A percentile compares a stretch with the other conserved stretches of the same genome.
These are phyloP conservation scores for Arremon brunneinucha DNA, from an alignment of 2,797 vertebrate genomes.

Conservation along the genomic window DNA sequence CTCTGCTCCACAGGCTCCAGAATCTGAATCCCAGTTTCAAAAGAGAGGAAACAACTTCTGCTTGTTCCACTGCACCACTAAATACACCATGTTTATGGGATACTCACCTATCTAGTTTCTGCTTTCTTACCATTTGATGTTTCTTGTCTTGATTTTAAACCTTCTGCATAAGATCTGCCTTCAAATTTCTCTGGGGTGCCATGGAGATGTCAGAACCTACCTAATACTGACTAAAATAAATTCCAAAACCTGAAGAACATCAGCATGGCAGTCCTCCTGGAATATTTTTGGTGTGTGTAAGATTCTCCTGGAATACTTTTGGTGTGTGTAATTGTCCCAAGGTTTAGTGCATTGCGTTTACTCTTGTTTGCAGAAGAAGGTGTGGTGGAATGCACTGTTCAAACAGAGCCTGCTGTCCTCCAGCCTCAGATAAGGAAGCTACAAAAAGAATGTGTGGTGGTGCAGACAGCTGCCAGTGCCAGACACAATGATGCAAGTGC, in stretches of 20 bases:
- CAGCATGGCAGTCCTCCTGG: not conserved
- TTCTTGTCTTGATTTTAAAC: not conserved
- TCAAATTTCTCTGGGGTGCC: not conserved
- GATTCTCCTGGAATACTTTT: not conserved
- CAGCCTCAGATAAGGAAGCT: slow-evolving; percentile 45
- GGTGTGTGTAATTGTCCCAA: slow-evolving; percentile 12
- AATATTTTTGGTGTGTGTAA: slow-evolving; percentile 8
- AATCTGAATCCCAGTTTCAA: not conserved
- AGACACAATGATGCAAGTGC: slow-evolving; percentile 54
- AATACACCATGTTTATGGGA: not conserved
- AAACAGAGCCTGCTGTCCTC: slow-evolving; percentile 40
- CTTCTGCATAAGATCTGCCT: not conserved
- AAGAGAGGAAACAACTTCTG: not conserved
- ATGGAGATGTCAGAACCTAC: not conserved
- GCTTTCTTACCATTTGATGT: not conserved
- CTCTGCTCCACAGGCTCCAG: not conserved
- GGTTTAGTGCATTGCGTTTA: not conserved
- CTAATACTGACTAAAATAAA: not conserved
- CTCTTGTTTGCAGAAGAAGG: slow-evolving; percentile 44
- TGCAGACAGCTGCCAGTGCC: not conserved
- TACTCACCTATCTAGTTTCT: not conserved
- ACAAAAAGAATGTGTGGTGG: slow-evolving; percentile 28
- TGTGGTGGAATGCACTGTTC: slow-evolving; percentile 46
- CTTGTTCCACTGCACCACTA: not conserved
- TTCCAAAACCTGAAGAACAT: not conserved